Conservation (phyloP, 2,888 invertebrate species). For the Chymomyza fuscimana region DNA sequence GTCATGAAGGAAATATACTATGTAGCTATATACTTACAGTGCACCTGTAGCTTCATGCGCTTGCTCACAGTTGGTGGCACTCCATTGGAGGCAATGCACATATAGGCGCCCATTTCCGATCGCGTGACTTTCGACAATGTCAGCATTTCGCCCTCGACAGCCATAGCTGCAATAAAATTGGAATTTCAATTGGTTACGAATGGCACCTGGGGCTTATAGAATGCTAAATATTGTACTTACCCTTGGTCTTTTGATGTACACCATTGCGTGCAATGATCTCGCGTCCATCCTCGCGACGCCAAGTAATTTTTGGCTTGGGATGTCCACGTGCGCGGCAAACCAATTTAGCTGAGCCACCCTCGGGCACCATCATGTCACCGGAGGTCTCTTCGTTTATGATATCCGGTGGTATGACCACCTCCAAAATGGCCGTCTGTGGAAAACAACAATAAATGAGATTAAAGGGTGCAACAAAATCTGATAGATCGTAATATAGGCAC, state of each 20-base stretch:
- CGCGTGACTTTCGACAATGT: constrained; percentile 91
- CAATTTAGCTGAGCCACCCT: constrained; percentile 92
- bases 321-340: constrained; percentile 92
- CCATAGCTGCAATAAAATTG: constrained; percentile 81
- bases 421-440: constrained; percentile 88
- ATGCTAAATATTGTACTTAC: constrained; percentile 77
- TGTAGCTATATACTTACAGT: constrained; percentile 86
- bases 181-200: not conserved
- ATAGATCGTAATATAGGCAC: too few species aligned
- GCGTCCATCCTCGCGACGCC: constrained; percentile 92
- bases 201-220: not conserved
- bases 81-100: constrained; percentile 93
- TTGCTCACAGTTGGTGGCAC: constrained; percentile 94
- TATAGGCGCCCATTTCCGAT: constrained; percentile 93
- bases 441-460: not conserved
- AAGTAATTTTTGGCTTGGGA: constrained; percentile 91
- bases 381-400: constrained; percentile 94
- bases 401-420: constrained; percentile 95
- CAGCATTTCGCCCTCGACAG: constrained; percentile 89
- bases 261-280: constrained; percentile 89
- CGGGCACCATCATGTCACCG: constrained; percentile 96
- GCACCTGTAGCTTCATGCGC: constrained; percentile 93
- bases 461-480: too few species aligned
- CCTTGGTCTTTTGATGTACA: constrained; percentile 87
- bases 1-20: not conserved